A percentile compares a stretch with the other conserved stretches of the same genome.
phyloP scores from a whole-genome alignment of 2,888 invertebrate species.

The Deroplatys truncata region DNA sequence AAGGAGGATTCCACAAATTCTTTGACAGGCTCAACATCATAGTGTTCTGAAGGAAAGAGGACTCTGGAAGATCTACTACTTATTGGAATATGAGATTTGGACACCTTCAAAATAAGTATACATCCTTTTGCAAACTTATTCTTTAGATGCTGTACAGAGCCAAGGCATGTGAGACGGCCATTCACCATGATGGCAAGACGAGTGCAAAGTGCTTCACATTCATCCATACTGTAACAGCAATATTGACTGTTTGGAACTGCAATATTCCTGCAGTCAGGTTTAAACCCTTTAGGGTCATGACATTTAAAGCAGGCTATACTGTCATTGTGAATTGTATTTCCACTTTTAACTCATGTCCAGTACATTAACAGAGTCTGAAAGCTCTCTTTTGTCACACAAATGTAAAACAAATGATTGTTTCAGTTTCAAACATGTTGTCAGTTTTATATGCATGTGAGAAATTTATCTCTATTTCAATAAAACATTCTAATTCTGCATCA shows the following conservation, averaged over 20 bases:
- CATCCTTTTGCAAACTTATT: conserved; percentile 68
- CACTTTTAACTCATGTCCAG: too few relatives aligned
- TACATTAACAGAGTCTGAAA: too few relatives aligned
- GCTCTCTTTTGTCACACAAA: too few relatives aligned
- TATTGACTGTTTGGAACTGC: not conserved
- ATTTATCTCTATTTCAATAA: too few relatives aligned
- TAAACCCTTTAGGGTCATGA: not conserved
- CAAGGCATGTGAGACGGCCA: conserved; percentile 69
- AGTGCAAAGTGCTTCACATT: conserved; percentile 79
- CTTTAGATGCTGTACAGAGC: conserved; percentile 72
- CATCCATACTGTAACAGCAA: conserved; percentile 64
- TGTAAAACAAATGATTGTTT: too few relatives aligned
- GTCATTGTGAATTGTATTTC: not conserved
- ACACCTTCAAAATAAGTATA: conserved; percentile 51
- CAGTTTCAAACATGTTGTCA: too few relatives aligned
- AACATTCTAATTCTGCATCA: too few relatives aligned
- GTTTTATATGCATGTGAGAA: too few relatives aligned
- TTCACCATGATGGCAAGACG: conserved; percentile 79
- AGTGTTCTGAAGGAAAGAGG: not conserved
- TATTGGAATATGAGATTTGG: not conserved
- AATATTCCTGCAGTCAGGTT: not conserved
- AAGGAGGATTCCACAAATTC: conserved; percentile 39
- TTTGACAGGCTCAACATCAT: conserved; percentile 38
- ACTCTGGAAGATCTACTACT: not conserved
- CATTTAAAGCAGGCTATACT: too few relatives aligned